A percentile compares a stretch with the other conserved stretches of the same genome.
Evolutionary conservation across 2,888 invertebrate species (phyloP).

Genomic region (Acanthosepion esculentum): DNA sequence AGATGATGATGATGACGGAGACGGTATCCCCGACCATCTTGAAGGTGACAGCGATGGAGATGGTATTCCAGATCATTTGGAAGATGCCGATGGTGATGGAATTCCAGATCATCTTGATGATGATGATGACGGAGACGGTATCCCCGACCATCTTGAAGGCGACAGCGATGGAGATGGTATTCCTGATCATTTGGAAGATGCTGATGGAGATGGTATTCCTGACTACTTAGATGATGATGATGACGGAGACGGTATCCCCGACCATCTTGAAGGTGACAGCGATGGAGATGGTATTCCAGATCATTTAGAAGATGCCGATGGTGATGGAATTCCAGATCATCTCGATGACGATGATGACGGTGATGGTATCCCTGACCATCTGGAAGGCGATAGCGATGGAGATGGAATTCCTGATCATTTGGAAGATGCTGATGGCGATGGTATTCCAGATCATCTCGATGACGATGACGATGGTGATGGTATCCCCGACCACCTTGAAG

Average conservation of each 20-base stretch:
- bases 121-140: constrained; percentile 59
- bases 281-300: constrained; percentile 67
- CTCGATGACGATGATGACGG: constrained; percentile 61
- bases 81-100: constrained; percentile 59
- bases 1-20: constrained; percentile 62
- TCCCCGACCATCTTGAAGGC: constrained; percentile 57
- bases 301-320: constrained; percentile 64
- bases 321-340: constrained; percentile 66
- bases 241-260: constrained; percentile 62
- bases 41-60: constrained; percentile 64
- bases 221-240: constrained; percentile 56
- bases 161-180: constrained; percentile 60
- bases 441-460: constrained; percentile 54
- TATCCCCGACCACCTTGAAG: neutral
- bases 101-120: constrained; percentile 61
- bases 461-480: neutral
- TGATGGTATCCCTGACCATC: constrained; percentile 66
- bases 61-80: constrained; percentile 70
- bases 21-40: constrained; percentile 62
- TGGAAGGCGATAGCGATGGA: constrained; percentile 62
- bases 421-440: constrained; percentile 63
- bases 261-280: constrained; percentile 55
- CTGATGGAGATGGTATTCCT: constrained; percentile 61
- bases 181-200: constrained; percentile 60
- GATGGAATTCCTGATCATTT: constrained; percentile 63